Base-by-base conservation (phyloP, 1,140 invertebrate species). In the Nylanderia fulva region DNA sequence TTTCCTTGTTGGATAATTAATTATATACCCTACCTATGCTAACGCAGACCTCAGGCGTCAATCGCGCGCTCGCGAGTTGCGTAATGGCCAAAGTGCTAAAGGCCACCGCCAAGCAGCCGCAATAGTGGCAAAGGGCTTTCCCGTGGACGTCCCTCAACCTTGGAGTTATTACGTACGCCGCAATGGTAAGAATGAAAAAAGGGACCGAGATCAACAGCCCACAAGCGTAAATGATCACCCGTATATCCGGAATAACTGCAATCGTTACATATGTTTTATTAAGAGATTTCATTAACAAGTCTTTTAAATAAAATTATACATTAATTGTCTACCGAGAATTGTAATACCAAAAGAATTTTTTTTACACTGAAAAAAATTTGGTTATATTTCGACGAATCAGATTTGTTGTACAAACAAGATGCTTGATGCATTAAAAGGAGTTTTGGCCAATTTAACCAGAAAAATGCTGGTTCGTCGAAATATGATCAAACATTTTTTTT, bases 131-230 rank as follows among this genome's bases (percentile, higher is more conserved):
- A 33, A 95, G 91, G 52, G 94, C 91, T 90, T 94, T 95, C 4
- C 95, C 95, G 77, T 95, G 93, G n/a, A 94, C 76, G 64, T 95
- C 94, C 83, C 91, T 89, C 21, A 96, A 86, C 56, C 93, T 93
- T 11, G 94, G 94, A 0, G 95, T 94, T 18, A 94, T 93, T 21
- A 86, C 89, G 82, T 95, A 95, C 2, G 95, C 94, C 13, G 92
- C 71, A 8, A 95, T 93, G 5, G 95, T 96, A 18, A 95, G 89
- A 18, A 95, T 86, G 54, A 96, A 90, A 89, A 95, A 96, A 9
- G 95, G 93, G 45, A 95, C 94, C 0, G 95, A 96, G 75, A 95
- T 93, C 42, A 95, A 76, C 45, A 96, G 91, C 1, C 95, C 95
- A 27, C 90, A 90, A 9, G 93, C 92, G 82, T 94, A 95, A 52